A percentile compares a stretch with the other conserved stretches of the same genome.
Evolutionary conservation across 2,888 invertebrate species (phyloP).

Genomic region (Cynaeus angustus): DNA sequence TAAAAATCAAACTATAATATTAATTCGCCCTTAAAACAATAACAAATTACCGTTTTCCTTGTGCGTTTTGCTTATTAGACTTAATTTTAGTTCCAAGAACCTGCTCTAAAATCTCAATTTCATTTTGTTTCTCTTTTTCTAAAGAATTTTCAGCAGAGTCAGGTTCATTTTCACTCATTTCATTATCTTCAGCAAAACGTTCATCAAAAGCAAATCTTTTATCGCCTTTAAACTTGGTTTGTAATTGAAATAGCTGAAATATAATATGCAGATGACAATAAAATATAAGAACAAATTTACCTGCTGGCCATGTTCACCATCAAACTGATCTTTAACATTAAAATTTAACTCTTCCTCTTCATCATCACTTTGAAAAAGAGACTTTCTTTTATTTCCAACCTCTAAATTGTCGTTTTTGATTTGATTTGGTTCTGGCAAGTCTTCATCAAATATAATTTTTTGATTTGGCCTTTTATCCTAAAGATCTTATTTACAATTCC

Average conservation of each 20-base stretch:
- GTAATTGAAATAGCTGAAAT: constrained; percentile 79
- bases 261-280: background rate
- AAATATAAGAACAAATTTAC: constrained; percentile 58
- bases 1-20: constrained; percentile 10
- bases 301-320: constrained; percentile 77
- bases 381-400: constrained; percentile 26
- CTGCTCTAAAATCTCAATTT: constrained; percentile 72
- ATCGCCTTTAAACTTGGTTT: constrained; percentile 84
- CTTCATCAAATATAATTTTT: constrained; percentile 79
- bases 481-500: constrained; percentile 56
- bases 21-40: constrained; percentile 1
- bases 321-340: constrained; percentile 79
- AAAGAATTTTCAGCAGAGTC: constrained; percentile 60
- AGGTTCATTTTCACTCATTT: constrained; percentile 43
- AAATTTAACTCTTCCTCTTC: constrained; percentile 75
- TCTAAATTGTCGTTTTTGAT: background rate
- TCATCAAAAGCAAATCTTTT: constrained; percentile 84
- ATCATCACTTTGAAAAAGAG: constrained; percentile 71
- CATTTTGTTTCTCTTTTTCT: constrained; percentile 69
- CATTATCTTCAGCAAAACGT: constrained; percentile 76
- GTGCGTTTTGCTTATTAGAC: constrained; percentile 46
- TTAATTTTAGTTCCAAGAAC: constrained; percentile 65
- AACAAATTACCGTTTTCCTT: constrained; percentile 44
- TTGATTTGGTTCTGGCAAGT: constrained; percentile 50
- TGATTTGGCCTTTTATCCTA: constrained; percentile 75